Conservation (phyloP, 92 coral and sea anemone species). For the Palythoa grandiflora region DNA sequence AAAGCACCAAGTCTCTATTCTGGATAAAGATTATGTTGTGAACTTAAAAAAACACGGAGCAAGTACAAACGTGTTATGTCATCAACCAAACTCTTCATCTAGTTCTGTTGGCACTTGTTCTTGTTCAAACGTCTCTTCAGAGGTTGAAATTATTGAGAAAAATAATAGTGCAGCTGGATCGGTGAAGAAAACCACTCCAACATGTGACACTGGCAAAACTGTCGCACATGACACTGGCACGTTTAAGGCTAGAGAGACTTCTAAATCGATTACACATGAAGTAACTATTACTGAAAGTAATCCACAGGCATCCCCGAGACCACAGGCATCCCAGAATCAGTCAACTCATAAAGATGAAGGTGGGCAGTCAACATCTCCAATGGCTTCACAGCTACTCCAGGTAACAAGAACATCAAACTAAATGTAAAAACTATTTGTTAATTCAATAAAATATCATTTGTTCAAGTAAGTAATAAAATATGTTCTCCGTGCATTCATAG, state of each 20-base stretch:
- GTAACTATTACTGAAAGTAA: not conserved
- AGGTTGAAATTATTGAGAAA: slow-evolving; percentile 26
- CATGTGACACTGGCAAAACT: not conserved
- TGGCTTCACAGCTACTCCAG: slow-evolving; percentile 87
- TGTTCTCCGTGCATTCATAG: no score
- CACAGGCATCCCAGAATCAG: slow-evolving; percentile 21
- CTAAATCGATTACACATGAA: slow-evolving; percentile 12
- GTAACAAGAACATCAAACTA: not conserved
- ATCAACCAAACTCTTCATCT: not conserved
- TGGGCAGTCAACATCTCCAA: slow-evolving; percentile 79
- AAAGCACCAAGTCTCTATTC: slow-evolving; percentile 64
- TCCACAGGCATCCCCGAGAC: not conserved
- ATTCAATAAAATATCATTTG: no score
- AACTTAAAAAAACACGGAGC: slow-evolving; percentile 38
- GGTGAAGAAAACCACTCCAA: not conserved
- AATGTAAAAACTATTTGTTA: not conserved
- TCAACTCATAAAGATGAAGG: slow-evolving; percentile 36
- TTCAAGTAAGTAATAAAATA: no score
- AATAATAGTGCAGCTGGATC: not conserved
- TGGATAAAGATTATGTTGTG: slow-evolving; percentile 38
- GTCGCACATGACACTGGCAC: slow-evolving; percentile 19
- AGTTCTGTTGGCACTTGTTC: not conserved
- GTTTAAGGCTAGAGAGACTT: slow-evolving; percentile 26
- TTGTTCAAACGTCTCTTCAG: slow-evolving; percentile 27
- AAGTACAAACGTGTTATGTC: not conserved